Percentiles rank a stretch among this genome's conserved stretches.
Evolutionary conservation across 1,140 invertebrate species (phyloP).

Genomic region (Listronotus bonariensis): DNA sequence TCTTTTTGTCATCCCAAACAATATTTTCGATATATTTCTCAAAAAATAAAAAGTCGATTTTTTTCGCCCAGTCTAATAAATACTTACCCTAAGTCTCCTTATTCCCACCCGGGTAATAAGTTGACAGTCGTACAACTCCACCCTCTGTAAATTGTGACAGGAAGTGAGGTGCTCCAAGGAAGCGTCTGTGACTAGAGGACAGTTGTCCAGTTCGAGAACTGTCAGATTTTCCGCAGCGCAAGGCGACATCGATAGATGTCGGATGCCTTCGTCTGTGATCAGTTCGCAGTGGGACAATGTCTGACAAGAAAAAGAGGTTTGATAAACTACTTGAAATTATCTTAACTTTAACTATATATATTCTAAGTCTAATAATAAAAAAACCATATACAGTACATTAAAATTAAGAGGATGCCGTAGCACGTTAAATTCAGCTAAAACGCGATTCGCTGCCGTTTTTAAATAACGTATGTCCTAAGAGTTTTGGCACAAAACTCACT

Average conservation of each 20-base stretch:
- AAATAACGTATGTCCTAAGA: no score
- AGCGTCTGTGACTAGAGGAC: slow-evolving; percentile 97
- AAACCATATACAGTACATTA: no score
- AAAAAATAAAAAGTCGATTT: no score
- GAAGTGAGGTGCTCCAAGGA: slow-evolving; percentile 93
- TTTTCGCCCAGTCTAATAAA: no score
- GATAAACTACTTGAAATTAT: background rate
- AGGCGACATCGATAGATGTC: slow-evolving; percentile 88
- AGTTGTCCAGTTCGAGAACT: slow-evolving; percentile 97
- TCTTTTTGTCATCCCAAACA: no score
- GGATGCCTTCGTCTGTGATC: slow-evolving; percentile 97
- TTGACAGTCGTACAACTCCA: slow-evolving; percentile 99
- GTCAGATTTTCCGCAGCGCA: slow-evolving; percentile 90
- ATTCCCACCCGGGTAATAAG: slow-evolving; percentile 96
- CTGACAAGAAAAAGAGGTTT: slow-evolving; percentile 62
- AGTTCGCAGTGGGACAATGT: slow-evolving; percentile 97
- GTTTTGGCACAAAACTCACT: no score
- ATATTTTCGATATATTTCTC: no score
- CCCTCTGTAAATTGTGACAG: slow-evolving; percentile 93
- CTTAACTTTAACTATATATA: no score
- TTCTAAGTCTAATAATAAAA: no score
- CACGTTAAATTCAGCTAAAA: no score
- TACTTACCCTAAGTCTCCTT: slow-evolving; percentile 85
- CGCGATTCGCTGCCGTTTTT: no score
- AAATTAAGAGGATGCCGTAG: no score